Base-by-base conservation (phyloP, 2,113 vertebrate species). In the Xenus cinereus region DNA sequence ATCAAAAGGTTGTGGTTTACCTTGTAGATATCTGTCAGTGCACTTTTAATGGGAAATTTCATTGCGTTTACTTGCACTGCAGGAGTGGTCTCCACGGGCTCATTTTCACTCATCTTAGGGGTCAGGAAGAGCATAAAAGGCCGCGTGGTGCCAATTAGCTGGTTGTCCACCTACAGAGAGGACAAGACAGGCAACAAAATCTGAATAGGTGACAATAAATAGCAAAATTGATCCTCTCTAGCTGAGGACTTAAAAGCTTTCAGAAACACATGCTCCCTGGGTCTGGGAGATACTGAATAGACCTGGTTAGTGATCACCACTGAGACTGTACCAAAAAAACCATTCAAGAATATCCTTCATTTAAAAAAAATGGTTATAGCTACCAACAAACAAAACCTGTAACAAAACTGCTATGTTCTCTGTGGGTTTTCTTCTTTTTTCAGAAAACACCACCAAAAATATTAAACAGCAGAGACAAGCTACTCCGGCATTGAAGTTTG, bases 11-110 rank as follows among this genome's bases (percentile, higher is more conserved):
- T 22, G 28, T 10, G n/a, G 63, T 72, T 97, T 96, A 99, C 99
- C 99, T 99, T 99, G 97, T 99, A 99, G 75, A 99, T 99, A 83
- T 99, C 99, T 30, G 99, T 99, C 77, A 99, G 98, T 13, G 98
- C 96, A 2, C 98, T 99, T 94, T 98, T 99, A 96, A 99, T 99
- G 92, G 99, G 99, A 69, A 99, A 98, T 94, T 99, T 99, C 96
- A 99, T 98, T 0, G 99, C 98, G 53, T 99, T 99, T 78, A 99
- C 96, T 95, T 99, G 99, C 92, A 99, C 97, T 5, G 99, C 99
- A 5, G 99, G 98, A 12, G 98, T 99, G 1, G 97, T 96, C 76
- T 99, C 99, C 4, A 90, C 27, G 1, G 96, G 89, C n/a, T 95
- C 98, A 14, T 97, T 98, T 68, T 99, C 99, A 14, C 71, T 97